Percentiles rank a stretch among this genome's conserved stretches.
phyloP scores from a whole-genome alignment of 1,140 invertebrate species.

The Zaprionus vittiger region DNA sequence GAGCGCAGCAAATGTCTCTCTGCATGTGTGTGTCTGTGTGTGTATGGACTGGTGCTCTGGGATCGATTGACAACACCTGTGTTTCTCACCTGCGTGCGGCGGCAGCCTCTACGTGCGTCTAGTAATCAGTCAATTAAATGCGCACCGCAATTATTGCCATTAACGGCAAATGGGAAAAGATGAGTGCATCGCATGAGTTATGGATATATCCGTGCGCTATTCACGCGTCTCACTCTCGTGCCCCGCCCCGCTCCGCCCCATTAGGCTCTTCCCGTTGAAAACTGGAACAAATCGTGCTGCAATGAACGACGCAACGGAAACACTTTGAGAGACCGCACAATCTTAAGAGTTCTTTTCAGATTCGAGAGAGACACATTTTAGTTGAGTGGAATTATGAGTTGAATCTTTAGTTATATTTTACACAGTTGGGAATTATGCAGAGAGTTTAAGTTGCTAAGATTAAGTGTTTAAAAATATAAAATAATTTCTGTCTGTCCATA shows the following conservation, averaged over 20 bases:
- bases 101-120: slow-evolving; percentile 11
- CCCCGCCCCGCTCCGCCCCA: background rate
- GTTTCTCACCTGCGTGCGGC: slow-evolving; percentile 38
- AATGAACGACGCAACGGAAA: background rate
- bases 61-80: slow-evolving; percentile 54
- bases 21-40: background rate
- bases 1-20: slow-evolving; percentile 61
- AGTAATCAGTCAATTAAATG: slow-evolving; percentile 76
- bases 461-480: background rate
- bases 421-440: background rate
- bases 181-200: slow-evolving; percentile 53
- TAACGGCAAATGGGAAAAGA: slow-evolving; percentile 66
- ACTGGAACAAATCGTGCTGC: slow-evolving; percentile 15
- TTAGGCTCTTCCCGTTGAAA: background rate
- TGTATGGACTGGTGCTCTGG: background rate
- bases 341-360: background rate
- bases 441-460: no score
- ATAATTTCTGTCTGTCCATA: no score
- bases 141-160: slow-evolving; percentile 59
- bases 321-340: background rate
- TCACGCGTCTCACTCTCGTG: background rate
- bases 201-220: slow-evolving; percentile 15
- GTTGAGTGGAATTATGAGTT: background rate
- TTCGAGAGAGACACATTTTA: background rate
- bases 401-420: no score